Evolutionary conservation across 2,888 invertebrate species (phyloP).

Genomic region (Sialis lutaria): DNA sequence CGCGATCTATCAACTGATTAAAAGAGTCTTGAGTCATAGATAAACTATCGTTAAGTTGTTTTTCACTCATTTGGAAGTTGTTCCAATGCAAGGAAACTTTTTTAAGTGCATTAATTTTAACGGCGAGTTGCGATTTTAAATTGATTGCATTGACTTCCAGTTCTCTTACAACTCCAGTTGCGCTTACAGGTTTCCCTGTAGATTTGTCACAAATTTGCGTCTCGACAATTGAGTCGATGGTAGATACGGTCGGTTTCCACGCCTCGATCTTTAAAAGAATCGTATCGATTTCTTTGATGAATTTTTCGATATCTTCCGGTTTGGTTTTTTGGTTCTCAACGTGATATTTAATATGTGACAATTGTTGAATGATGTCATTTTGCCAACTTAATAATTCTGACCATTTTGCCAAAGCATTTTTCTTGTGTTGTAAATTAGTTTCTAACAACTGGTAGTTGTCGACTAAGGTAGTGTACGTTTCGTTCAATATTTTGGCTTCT

Average conservation of each 20-base stretch:
- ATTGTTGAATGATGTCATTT: constrained; percentile 58
- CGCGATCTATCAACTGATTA: constrained; percentile 34
- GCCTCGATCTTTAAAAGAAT: constrained; percentile 46
- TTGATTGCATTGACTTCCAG: constrained; percentile 52
- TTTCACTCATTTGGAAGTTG: constrained; percentile 57
- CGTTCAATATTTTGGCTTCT: constrained; percentile 53
- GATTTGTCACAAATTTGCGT: constrained; percentile 53
- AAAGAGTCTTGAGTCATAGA: constrained; percentile 37
- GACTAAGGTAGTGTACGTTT: constrained; percentile 58
- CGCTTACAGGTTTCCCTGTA: constrained; percentile 52
- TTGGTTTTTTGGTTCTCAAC: constrained; percentile 56
- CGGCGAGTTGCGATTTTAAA: constrained; percentile 44
- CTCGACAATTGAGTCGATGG: constrained; percentile 48
- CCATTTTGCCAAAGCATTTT: constrained; percentile 63
- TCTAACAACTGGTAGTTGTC: constrained; percentile 63
- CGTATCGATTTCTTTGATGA: constrained; percentile 50
- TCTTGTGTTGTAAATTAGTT: constrained; percentile 54
- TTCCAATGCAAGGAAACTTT: constrained; percentile 60
- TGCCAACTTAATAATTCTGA: constrained; percentile 67
- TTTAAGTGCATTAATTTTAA: constrained; percentile 47
- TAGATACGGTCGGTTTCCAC: constrained; percentile 52
- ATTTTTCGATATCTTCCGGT: constrained; percentile 48
- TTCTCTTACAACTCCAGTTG: constrained; percentile 51
- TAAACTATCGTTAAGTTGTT: constrained; percentile 46
- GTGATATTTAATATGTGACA: constrained; percentile 66